Evolutionary conservation across 2,888 invertebrate species (phyloP).

Genomic region (Itoplectis maculator): DNA sequence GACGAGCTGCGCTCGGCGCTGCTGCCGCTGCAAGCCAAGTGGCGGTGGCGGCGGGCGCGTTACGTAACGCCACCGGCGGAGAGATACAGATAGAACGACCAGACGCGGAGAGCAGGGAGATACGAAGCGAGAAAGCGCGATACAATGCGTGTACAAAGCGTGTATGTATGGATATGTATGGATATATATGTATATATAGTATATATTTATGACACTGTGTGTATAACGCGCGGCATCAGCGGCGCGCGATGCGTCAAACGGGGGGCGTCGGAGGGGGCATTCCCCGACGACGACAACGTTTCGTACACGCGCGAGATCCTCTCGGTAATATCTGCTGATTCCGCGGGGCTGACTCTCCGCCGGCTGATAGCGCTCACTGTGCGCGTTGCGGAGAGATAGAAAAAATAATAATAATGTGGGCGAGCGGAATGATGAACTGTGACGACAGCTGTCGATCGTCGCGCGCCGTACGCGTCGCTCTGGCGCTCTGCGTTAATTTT

Average conservation of each 20-base stretch:
- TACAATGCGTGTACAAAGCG: no score
- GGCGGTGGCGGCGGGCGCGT: slow-evolving; percentile 17
- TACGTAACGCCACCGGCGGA: slow-evolving; percentile 50
- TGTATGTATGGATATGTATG: no score
- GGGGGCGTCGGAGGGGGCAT: slow-evolving; percentile 11
- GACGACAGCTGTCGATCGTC: slow-evolving; percentile 17
- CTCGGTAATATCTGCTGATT: slow-evolving; percentile 47
- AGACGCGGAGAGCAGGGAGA: slow-evolving; percentile 31
- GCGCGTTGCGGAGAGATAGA: background rate
- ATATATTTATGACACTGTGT: no score
- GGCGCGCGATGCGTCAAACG: background rate
- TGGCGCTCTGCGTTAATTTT: background rate
- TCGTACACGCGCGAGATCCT: slow-evolving; percentile 33
- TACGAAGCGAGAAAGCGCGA: background rate
- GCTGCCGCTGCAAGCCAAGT: slow-evolving; percentile 19
- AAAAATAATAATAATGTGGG: no score
- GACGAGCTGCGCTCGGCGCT: slow-evolving; percentile 24
- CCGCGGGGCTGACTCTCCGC: slow-evolving; percentile 31
- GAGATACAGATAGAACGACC: slow-evolving; percentile 17
- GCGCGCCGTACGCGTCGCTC: background rate
- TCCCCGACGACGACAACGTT: background rate
- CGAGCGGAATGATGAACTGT: background rate
- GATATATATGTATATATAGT: no score
- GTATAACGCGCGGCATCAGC: background rate
- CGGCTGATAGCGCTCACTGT: slow-evolving; percentile 2